A percentile compares a stretch with the other conserved stretches of the same genome.
phyloP scores from a whole-genome alignment of 2,888 invertebrate genomes.

The Thereva unica region DNA sequence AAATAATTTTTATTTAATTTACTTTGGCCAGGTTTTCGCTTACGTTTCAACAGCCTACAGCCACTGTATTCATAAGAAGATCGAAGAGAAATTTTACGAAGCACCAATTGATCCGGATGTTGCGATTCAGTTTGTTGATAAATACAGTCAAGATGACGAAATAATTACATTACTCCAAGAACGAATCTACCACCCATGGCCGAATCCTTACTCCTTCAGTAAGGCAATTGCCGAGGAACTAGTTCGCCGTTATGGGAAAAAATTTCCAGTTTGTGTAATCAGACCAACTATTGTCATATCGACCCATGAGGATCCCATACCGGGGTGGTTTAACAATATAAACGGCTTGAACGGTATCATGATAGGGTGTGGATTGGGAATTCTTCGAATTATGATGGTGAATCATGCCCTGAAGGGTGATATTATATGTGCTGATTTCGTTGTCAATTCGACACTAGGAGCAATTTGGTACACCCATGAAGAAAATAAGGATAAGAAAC shows the following conservation, averaged over 20 bases:
- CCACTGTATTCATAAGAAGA: slow-evolving; percentile 38
- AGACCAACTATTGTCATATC: slow-evolving; percentile 47
- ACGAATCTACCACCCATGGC: slow-evolving; percentile 46
- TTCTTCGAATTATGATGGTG: slow-evolving; percentile 42
- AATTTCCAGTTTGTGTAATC: slow-evolving; percentile 45
- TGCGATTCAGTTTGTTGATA: slow-evolving; percentile 45
- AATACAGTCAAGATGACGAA: slow-evolving; percentile 16
- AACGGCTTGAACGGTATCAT: slow-evolving; percentile 46
- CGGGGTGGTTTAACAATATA: slow-evolving; percentile 46
- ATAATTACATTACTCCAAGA: slow-evolving; percentile 43
- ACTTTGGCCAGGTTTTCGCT: slow-evolving; percentile 43
- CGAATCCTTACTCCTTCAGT: slow-evolving; percentile 47
- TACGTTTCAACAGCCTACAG: slow-evolving; percentile 49
- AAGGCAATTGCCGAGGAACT: slow-evolving; percentile 48
- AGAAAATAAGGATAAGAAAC: background rate
- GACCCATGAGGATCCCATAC: slow-evolving; percentile 47
- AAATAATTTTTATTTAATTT: background rate
- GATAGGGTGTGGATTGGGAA: slow-evolving; percentile 44
- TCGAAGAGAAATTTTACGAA: slow-evolving; percentile 47
- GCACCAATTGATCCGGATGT: slow-evolving; percentile 45
- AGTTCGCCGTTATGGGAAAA: slow-evolving; percentile 43
- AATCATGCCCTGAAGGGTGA: slow-evolving; percentile 39
- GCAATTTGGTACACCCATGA: slow-evolving; percentile 45
- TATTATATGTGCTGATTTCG: slow-evolving; percentile 48
- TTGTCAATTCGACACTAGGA: slow-evolving; percentile 47